A percentile compares a stretch with the other conserved stretches of the same genome.
phyloP scores from a whole-genome alignment of 2,888 invertebrate genomes.

The Ectemnius continuus region DNA sequence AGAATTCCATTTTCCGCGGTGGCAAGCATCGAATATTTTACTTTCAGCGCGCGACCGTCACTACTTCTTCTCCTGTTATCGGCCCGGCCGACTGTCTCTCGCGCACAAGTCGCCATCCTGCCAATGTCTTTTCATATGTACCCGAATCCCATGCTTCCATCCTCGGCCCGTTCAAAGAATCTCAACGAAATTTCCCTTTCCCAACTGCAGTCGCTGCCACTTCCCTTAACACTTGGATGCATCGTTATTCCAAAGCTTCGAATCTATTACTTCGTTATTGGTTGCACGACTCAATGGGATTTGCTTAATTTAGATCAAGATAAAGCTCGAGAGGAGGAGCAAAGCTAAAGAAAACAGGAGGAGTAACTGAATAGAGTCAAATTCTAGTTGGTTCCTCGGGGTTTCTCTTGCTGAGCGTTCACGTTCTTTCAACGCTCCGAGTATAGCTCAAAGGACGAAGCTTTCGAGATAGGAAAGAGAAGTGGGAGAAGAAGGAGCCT shows the following conservation, averaged over 20 bases:
- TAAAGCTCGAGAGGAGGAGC: too few relatives aligned
- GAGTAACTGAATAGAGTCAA: too few relatives aligned
- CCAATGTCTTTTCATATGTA: slow-evolving; percentile 42
- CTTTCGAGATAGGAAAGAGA: slow-evolving; percentile 3
- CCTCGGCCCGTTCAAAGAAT: too few relatives aligned
- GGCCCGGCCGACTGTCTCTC: neutral
- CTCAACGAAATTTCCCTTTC: too few relatives aligned
- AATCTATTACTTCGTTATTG: too few relatives aligned
- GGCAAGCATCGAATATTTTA: slow-evolving; percentile 52
- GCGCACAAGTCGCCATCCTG: slow-evolving; percentile 2
- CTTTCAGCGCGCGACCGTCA: slow-evolving; percentile 42
- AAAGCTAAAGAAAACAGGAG: too few relatives aligned
- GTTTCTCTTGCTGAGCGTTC: neutral
- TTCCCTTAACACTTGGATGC: too few relatives aligned
- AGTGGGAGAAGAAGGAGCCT: slow-evolving; percentile 12
- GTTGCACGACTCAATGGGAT: too few relatives aligned
- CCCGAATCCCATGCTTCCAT: slow-evolving; percentile 22
- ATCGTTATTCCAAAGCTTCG: too few relatives aligned
- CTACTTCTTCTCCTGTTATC: neutral
- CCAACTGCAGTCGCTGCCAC: too few relatives aligned
- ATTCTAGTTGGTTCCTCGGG: neutral
- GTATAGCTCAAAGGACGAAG: too few relatives aligned
- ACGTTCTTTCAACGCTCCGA: neutral
- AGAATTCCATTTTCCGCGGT: slow-evolving; percentile 61
- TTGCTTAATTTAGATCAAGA: too few relatives aligned